Evolutionary conservation across 2,797 vertebrate species (phyloP).

Genomic region (Phataginus tetradactyla): DNA sequence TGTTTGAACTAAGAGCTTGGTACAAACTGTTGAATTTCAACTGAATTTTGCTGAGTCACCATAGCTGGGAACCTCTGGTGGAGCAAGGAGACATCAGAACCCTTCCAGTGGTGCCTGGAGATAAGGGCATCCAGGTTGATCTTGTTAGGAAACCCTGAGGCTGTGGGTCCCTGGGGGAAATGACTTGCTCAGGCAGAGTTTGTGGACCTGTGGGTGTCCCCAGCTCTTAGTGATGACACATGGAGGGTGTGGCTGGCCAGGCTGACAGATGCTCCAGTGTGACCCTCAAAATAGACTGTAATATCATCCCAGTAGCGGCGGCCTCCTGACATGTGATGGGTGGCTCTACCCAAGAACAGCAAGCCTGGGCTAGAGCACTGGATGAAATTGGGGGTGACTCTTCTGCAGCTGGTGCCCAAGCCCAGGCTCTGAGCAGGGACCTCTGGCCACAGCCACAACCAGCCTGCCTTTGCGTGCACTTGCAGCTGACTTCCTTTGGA

Average conservation of each 20-base stretch:
- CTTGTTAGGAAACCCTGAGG: constrained; percentile 43
- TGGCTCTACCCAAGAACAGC: constrained; percentile 64
- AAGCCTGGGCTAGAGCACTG: constrained; percentile 43
- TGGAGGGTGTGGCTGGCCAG: constrained; percentile 71
- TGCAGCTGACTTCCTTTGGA: not conserved
- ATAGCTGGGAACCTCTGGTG: constrained; percentile 52
- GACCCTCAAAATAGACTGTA: constrained; percentile 83
- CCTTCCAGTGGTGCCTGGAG: constrained; percentile 59
- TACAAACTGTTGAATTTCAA: not conserved
- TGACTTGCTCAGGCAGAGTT: constrained; percentile 23
- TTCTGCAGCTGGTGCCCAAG: not conserved
- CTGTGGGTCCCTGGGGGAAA: not conserved
- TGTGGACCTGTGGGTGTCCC: constrained; percentile 60
- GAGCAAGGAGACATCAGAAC: constrained; percentile 13
- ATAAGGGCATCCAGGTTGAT: constrained; percentile 45
- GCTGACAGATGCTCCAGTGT: constrained; percentile 76
- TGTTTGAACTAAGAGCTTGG: constrained; percentile 8
- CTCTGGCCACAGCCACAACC: not conserved
- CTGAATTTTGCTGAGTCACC: constrained; percentile 69
- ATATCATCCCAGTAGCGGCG: constrained; percentile 69
- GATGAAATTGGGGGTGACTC: not conserved
- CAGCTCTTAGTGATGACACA: constrained; percentile 72
- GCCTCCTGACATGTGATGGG: constrained; percentile 74
- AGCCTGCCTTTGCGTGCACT: not conserved
- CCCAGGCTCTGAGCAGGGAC: not conserved